Base-by-base conservation (phyloP, 2,888 invertebrate genomes). In the Leptothorax acervorum region DNA sequence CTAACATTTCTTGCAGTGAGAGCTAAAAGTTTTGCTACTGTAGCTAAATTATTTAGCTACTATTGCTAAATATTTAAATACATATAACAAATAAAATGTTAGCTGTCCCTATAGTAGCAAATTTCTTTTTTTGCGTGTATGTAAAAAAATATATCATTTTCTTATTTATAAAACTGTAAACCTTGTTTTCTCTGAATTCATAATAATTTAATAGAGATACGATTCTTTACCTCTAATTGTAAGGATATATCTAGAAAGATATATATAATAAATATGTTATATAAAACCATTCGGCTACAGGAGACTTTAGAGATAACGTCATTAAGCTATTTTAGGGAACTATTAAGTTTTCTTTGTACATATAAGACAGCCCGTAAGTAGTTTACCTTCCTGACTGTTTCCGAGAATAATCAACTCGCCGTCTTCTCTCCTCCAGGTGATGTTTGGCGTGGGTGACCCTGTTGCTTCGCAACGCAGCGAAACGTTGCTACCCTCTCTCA, bases 401-500 rank as follows among this genome's bases (percentile, higher is more conserved):
- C 88, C 91, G 12, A 96, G 95, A 86, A 95, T 95, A 92, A 96
- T 96, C 81, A 96, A 95, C 65, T 96, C 95, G 12, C 97, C 97
- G 93, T 97, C 97, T 93, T 98, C 98, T 74, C 98, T 95, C 87
- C 97, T 96, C 98, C 98, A 98, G 15, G 96, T 97, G 88, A 98
- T 97, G 76, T 96, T 96, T 6, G 99, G 99, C 3, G 96, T 95
- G 0, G 98, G 98, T 65, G 97, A 97, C 9, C 98, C 98, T 0
- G 97, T 97, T 0, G 98, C 98, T 23, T 97, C 97, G 91, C 98
- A 98, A 8, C 96, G 96, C 18, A 98, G 95, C 0, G 97, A 96
- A 0, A 97, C 97, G 86, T 97, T 97, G 87, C 97, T 97, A 0
- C 97, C 97, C 95, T 98, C 98, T 87, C 97, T 96, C 23, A 97